phyloP scores from a whole-genome alignment of 2,797 vertebrate species.

The Mycteria americana region DNA sequence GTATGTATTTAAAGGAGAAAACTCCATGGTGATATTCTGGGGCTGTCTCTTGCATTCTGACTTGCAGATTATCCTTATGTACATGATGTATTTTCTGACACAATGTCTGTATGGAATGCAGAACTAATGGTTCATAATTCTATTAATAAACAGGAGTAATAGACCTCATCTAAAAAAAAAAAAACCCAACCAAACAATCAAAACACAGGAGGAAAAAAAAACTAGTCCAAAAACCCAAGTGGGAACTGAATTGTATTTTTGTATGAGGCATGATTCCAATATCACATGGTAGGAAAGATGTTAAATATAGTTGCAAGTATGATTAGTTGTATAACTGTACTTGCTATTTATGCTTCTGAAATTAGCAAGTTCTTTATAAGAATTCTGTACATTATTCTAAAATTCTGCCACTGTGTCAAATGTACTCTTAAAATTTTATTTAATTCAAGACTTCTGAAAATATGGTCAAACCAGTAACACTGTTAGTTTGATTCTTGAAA shows the following conservation, averaged over 20 bases:
- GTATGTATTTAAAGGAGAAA: not conserved
- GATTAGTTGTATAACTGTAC: slow-evolving; percentile 48
- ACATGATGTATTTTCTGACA: not conserved
- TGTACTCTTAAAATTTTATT: not conserved
- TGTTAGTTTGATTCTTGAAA: not conserved
- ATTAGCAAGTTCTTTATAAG: slow-evolving; percentile 1
- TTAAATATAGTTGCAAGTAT: slow-evolving; percentile 35
- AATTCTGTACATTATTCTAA: not conserved
- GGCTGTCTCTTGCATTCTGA: not conserved
- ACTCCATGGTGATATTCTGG: not conserved
- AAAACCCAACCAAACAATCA: not conserved
- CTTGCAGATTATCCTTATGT: not conserved
- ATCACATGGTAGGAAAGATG: slow-evolving; percentile 19
- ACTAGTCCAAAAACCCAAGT: not conserved
- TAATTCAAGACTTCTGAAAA: slow-evolving; percentile 14
- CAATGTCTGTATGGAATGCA: not conserved
- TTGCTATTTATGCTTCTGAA: slow-evolving; percentile 22
- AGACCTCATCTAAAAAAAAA: not conserved
- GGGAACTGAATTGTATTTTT: not conserved
- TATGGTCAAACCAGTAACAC: not conserved
- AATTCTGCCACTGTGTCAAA: slow-evolving; percentile 1
- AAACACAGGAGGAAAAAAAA: not conserved
- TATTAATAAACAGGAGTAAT: not conserved
- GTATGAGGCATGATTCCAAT: not conserved
- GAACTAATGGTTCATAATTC: not conserved